A percentile compares a stretch with the other conserved stretches of the same genome.
Conservation (phyloP, 2,113 vertebrate species). For the Thryonomys swinderianus region DNA sequence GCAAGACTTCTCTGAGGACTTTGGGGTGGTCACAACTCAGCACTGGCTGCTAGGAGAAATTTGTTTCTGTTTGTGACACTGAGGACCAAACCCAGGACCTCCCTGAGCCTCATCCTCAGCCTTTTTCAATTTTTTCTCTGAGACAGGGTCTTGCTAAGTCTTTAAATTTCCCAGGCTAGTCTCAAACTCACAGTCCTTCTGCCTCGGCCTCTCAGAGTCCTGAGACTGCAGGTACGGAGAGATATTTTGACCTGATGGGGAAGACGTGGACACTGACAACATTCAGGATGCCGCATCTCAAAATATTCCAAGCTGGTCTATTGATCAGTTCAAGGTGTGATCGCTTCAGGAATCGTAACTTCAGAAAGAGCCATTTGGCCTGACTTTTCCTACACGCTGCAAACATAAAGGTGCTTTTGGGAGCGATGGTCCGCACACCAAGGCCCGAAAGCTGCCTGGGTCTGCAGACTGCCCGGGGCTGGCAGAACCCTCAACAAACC, state of each 20-base stretch:
- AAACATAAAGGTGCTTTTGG: not conserved
- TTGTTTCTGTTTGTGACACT: not conserved
- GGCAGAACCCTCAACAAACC: not conserved
- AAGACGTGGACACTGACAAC: not conserved
- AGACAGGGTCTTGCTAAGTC: not conserved
- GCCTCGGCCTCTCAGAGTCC: not conserved
- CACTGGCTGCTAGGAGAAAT: not conserved
- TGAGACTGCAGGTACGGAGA: not conserved
- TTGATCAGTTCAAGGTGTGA: not conserved
- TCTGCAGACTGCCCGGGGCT: not conserved
- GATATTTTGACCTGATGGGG: not conserved
- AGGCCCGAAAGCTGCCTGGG: not conserved
- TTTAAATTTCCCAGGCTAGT: not conserved
- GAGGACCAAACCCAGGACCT: not conserved
- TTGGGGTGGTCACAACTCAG: not conserved
- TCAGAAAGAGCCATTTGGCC: not conserved
- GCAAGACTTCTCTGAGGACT: not conserved
- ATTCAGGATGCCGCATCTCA: too few species aligned
- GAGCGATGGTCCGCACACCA: too few species aligned
- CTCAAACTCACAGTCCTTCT: not conserved
- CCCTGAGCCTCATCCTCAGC: not conserved
- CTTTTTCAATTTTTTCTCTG: not conserved
- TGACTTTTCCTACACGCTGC: not conserved
- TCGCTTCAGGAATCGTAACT: not conserved
- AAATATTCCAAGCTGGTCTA: not conserved